Evolutionary conservation across 2,888 invertebrate genomes (phyloP).

Genomic region (Oscheius onirici): DNA sequence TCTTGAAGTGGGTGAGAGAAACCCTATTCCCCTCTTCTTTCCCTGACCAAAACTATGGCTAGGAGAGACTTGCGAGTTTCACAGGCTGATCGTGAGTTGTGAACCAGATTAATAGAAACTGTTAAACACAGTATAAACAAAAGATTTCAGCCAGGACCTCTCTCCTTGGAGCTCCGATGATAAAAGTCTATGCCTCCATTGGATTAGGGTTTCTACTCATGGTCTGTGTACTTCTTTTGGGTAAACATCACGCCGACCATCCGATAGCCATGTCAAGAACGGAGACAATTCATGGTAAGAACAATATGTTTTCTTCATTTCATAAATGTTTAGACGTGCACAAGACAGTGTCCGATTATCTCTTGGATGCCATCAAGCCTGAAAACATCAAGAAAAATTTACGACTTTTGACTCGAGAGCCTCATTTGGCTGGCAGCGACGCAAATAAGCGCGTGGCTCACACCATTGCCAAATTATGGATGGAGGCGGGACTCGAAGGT

Average conservation of each 20-base stretch:
- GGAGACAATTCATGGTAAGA: conserved; percentile 46
- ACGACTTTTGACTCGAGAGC: conserved; percentile 55
- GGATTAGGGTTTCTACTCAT: conserved; percentile 35
- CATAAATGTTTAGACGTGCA: conserved; percentile 43
- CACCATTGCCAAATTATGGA: conserved; percentile 62
- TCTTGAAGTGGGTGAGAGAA: neutral
- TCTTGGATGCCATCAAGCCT: conserved; percentile 46
- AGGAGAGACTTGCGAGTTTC: conserved; percentile 3
- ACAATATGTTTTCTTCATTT: neutral
- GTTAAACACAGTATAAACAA: neutral
- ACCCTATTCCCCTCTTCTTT: conserved; percentile 11
- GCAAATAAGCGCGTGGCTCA: conserved; percentile 65
- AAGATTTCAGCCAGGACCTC: conserved; percentile 39
- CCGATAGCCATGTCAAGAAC: conserved; percentile 35
- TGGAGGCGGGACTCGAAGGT: conserved; percentile 63
- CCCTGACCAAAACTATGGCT: conserved; percentile 6
- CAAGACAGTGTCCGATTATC: conserved; percentile 22
- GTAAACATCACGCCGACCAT: conserved; percentile 48
- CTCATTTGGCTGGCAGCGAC: conserved; percentile 65
- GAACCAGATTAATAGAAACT: neutral
- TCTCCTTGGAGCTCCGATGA: conserved; percentile 46
- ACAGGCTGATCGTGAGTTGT: conserved; percentile 16
- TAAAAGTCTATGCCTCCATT: conserved; percentile 47
- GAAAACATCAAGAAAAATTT: conserved; percentile 57
- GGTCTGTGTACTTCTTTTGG: conserved; percentile 40